A percentile compares a stretch with the other conserved stretches of the same genome.
Evolutionary conservation across 2,888 invertebrate genomes (phyloP).

Genomic region (Chrysodeixis includens): DNA sequence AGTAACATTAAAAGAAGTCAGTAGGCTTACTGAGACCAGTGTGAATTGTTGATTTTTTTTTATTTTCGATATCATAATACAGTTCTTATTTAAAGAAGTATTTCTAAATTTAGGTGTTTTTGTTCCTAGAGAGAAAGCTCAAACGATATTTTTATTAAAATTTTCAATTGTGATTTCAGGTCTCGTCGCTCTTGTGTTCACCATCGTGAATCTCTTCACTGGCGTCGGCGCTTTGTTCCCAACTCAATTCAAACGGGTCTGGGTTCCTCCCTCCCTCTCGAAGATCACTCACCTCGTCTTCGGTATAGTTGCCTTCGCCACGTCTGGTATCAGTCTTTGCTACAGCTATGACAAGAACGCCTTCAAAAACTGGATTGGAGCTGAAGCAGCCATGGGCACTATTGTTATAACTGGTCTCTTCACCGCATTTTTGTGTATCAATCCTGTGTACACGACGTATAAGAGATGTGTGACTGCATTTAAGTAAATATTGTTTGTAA

Average conservation of each 20-base stretch:
- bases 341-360: conserved; percentile 70
- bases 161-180: conserved; percentile 59
- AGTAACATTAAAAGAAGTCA: no score
- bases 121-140: no score
- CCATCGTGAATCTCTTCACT: conserved; percentile 63
- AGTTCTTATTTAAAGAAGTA: no score
- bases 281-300: conserved; percentile 71
- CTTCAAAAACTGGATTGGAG: conserved; percentile 69
- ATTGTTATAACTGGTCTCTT: conserved; percentile 66
- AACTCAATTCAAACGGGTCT: conserved; percentile 57
- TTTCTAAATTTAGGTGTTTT: no score
- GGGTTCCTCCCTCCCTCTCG: conserved; percentile 61
- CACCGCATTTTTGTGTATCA: conserved; percentile 69
- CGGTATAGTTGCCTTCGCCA: conserved; percentile 68
- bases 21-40: no score
- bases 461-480: conserved; percentile 58
- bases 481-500: conserved; percentile 25
- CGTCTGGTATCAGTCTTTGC: conserved; percentile 69
- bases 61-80: no score
- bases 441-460: conserved; percentile 68
- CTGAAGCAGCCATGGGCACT: conserved; percentile 57
- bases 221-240: conserved; percentile 69
- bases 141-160: neutral
- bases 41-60: no score
- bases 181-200: conserved; percentile 69